Evolutionary conservation across 1,140 invertebrate species (phyloP).

Genomic region (Drosophila miranda): DNA sequence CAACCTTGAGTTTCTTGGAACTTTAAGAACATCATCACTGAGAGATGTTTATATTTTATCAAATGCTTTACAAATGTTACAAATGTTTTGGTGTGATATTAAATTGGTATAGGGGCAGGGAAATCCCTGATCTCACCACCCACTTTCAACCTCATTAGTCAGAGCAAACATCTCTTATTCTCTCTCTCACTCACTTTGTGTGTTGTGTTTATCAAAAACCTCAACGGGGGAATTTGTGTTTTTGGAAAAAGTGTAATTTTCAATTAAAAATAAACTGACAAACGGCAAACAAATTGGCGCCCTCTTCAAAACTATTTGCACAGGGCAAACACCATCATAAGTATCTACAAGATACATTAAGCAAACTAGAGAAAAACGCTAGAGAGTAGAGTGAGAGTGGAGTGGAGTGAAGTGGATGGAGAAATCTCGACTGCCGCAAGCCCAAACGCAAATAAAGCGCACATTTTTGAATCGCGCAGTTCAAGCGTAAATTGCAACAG

Average conservation of each 20-base stretch:
- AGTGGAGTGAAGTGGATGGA: not conserved
- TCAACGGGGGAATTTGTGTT: conserved; percentile 11
- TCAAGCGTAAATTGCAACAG: conserved; percentile 79
- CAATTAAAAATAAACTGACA: conserved; percentile 57
- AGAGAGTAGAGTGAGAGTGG: no score
- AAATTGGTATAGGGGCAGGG: no score
- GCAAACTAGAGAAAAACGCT: not conserved
- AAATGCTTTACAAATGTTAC: no score
- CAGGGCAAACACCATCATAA: conserved; percentile 48
- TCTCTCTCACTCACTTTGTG: not conserved
- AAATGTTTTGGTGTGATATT: no score
- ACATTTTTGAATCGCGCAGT: conserved; percentile 51
- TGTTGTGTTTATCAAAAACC: not conserved
- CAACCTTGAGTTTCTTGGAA: no score
- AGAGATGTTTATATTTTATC: no score
- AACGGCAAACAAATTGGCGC: conserved; percentile 49
- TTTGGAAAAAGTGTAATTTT: conserved; percentile 53
- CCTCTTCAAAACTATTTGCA: conserved; percentile 64
- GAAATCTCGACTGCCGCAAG: conserved; percentile 52
- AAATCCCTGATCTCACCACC: conserved; percentile 10
- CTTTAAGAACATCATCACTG: no score
- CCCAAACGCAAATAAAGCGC: conserved; percentile 46
- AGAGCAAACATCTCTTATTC: conserved; percentile 44
- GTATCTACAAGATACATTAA: conserved; percentile 62
- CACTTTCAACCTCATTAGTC: conserved; percentile 66